phyloP scores from a whole-genome alignment of 35 echinoderm and acorn worm species.

The Heliocidaris erythrogramma region DNA sequence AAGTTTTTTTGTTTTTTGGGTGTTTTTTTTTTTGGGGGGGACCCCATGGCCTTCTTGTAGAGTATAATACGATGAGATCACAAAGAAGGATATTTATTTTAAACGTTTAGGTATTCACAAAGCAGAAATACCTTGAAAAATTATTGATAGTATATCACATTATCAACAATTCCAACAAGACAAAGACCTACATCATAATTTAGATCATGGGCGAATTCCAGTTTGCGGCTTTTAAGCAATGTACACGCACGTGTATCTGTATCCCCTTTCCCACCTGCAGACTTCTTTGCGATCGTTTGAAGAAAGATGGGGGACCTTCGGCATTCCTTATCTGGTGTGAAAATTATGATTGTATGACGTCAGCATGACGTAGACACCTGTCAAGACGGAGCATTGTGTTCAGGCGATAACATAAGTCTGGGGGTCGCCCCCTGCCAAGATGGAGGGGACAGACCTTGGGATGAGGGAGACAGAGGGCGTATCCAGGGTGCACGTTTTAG shows the following conservation, averaged over 20 bases:
- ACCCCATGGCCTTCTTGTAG: too few relatives aligned
- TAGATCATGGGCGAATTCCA: too few relatives aligned
- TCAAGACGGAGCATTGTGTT: constrained; percentile 10
- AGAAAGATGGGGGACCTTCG: neutral
- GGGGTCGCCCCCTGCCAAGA: constrained; percentile 8
- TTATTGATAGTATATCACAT: too few relatives aligned
- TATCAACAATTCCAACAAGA: too few relatives aligned
- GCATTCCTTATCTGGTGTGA: neutral
- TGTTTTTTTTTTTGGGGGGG: too few relatives aligned
- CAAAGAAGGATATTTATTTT: too few relatives aligned
- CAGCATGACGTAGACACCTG: constrained; percentile 24
- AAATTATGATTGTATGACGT: constrained; percentile 21
- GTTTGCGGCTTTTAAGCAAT: too few relatives aligned
- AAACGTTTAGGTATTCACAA: too few relatives aligned
- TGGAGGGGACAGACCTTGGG: neutral
- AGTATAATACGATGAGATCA: too few relatives aligned
- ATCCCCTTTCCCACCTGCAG: neutral
- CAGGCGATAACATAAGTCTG: neutral
- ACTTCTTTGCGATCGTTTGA: neutral
- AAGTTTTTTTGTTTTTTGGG: too few relatives aligned
- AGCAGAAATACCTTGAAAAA: too few relatives aligned
- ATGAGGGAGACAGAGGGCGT: neutral
- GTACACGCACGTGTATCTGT: neutral
- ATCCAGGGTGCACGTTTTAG: neutral
- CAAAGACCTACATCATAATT: too few relatives aligned